A percentile compares a stretch with the other conserved stretches of the same genome.
phyloP scores from a whole-genome alignment of 2,113 vertebrate species.

The Notechis scutatus region DNA sequence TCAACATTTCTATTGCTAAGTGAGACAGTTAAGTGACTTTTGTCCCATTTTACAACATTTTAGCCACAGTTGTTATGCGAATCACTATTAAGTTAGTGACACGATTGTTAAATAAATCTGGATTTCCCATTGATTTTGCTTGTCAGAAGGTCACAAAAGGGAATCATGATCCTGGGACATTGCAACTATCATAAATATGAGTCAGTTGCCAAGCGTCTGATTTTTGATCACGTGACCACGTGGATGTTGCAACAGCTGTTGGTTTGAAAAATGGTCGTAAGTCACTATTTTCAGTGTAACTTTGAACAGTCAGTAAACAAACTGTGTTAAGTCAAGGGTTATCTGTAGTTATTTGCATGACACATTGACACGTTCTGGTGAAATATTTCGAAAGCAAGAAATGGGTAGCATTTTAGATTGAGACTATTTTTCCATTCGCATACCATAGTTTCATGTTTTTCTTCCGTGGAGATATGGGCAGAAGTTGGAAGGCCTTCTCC shows the following conservation, averaged over 20 bases:
- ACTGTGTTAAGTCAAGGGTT: background rate
- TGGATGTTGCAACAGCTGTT: background rate
- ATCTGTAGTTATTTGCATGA: background rate
- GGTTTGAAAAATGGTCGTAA: background rate
- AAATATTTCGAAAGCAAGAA: background rate
- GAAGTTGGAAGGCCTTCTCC: constrained; percentile 95
- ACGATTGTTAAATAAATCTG: background rate
- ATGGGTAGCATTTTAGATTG: constrained; percentile 1
- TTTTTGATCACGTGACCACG: background rate
- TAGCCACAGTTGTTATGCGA: background rate
- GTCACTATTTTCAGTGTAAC: background rate
- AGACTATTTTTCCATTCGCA: constrained; percentile 42
- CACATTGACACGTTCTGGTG: background rate
- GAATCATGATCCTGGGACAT: background rate
- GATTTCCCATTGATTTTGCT: background rate
- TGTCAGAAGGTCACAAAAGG: background rate
- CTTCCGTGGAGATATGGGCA: constrained; percentile 88
- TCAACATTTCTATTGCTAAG: background rate
- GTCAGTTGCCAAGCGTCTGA: background rate
- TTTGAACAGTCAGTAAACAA: background rate
- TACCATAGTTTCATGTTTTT: constrained; percentile 96
- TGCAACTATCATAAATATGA: background rate
- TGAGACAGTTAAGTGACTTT: background rate
- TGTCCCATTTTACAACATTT: background rate
- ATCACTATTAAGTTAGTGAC: background rate